phyloP scores from a whole-genome alignment of 2,888 invertebrate genomes.

The Sarcophaga rosellei region DNA sequence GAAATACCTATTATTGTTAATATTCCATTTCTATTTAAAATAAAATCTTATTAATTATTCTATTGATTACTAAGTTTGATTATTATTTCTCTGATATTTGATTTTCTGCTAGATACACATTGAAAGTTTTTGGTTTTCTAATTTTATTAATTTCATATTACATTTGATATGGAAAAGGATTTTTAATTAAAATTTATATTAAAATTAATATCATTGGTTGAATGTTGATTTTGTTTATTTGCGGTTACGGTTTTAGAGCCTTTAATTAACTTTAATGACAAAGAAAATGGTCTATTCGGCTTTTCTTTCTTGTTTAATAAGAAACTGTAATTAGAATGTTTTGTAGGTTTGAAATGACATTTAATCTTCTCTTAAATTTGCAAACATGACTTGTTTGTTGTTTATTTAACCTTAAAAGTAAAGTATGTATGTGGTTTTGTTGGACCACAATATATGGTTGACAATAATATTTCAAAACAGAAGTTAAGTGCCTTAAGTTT shows the following conservation, averaged over 20 bases:
- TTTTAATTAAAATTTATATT: conserved; percentile 7
- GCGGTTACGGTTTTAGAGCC: neutral
- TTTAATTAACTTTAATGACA: conserved; percentile 4
- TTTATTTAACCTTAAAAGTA: neutral
- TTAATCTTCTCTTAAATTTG: neutral
- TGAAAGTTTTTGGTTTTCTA: neutral
- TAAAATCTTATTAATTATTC: no score
- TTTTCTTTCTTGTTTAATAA: neutral
- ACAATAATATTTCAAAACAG: no score
- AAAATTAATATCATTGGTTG: no score
- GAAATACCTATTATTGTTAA: no score
- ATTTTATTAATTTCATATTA: neutral
- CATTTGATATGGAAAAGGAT: neutral
- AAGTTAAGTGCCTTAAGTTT: neutral
- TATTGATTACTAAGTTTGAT: no score
- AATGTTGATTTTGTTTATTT: neutral
- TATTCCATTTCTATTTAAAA: no score
- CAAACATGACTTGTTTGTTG: neutral
- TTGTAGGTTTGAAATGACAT: neutral
- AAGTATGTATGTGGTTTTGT: neutral
- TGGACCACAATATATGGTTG: no score
- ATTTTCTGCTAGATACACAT: neutral
- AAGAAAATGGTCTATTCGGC: neutral
- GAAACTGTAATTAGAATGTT: neutral
- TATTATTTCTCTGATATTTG: no score